Evolutionary conservation across 2,888 invertebrate genomes (phyloP).

Genomic region (Automeris io): DNA sequence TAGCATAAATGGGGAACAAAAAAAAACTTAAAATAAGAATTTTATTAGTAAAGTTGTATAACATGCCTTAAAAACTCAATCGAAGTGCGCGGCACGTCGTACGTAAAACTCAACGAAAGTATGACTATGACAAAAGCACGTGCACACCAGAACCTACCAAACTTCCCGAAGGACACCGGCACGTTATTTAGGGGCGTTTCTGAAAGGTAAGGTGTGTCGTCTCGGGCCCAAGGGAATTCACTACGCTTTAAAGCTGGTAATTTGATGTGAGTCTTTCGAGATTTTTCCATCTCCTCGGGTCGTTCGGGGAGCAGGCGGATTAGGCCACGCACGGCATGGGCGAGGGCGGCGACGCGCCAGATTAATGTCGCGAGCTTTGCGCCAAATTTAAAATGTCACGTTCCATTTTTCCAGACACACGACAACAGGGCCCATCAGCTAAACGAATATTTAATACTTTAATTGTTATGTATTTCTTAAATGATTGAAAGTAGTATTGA

Average conservation of each 20-base stretch:
- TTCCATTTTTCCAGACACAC: constrained; percentile 69
- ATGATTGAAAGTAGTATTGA: too few relatives aligned
- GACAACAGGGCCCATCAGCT: constrained; percentile 54
- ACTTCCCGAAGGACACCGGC: constrained; percentile 70
- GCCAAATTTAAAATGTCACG: constrained; percentile 73
- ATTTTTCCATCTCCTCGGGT: constrained; percentile 71
- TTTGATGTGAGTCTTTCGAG: constrained; percentile 73
- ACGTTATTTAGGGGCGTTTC: constrained; percentile 64
- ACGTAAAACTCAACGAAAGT: constrained; percentile 68
- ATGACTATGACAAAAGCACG: constrained; percentile 73
- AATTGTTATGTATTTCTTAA: constrained; percentile 40
- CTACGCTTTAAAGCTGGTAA: constrained; percentile 73
- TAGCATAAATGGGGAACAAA: constrained; percentile 36
- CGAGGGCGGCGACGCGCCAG: constrained; percentile 68
- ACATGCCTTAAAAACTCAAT: constrained; percentile 59
- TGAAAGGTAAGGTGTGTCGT: constrained; percentile 73
- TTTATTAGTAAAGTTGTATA: constrained; percentile 49
- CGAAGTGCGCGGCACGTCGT: constrained; percentile 67
- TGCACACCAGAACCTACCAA: constrained; percentile 60
- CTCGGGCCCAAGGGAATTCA: constrained; percentile 59
- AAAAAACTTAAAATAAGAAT: constrained; percentile 51
- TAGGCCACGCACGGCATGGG: constrained; percentile 64
- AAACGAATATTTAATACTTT: constrained; percentile 47
- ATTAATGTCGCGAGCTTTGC: constrained; percentile 72
- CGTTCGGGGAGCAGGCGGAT: constrained; percentile 65